A percentile compares a stretch with the other conserved stretches of the same genome.
Conservation (phyloP, 2,888 invertebrate species). For the Pecten maximus region DNA sequence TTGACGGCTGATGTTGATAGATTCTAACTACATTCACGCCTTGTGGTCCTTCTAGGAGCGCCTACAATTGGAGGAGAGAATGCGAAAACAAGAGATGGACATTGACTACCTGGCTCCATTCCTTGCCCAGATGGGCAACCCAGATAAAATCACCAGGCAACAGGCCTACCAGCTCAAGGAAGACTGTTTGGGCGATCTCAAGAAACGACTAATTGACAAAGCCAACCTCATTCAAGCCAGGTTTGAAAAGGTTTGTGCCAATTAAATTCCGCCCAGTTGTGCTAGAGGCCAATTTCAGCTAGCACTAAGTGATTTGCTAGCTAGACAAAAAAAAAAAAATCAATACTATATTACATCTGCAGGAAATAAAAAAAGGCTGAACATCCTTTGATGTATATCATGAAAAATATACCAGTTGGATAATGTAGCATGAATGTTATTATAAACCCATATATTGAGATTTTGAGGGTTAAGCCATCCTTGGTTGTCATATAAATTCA, state of each 20-base stretch:
- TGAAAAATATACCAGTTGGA: neutral
- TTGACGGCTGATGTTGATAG: slow-evolving; percentile 6
- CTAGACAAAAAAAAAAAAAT: slow-evolving; percentile 19
- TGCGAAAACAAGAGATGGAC: slow-evolving; percentile 82
- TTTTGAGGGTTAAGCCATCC: neutral
- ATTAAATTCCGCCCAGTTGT: neutral
- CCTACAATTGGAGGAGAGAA: slow-evolving; percentile 78
- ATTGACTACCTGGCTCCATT: slow-evolving; percentile 83
- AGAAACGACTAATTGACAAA: slow-evolving; percentile 82
- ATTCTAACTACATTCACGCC: slow-evolving; percentile 12
- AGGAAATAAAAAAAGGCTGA: neutral
- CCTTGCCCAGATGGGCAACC: slow-evolving; percentile 81
- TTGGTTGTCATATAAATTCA: neutral
- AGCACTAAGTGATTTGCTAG: neutral
- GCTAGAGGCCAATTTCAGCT: neutral
- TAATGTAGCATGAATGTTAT: neutral
- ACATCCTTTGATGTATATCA: neutral
- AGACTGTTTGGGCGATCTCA: slow-evolving; percentile 81
- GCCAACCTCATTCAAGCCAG: slow-evolving; percentile 83
- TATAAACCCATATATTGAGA: neutral
- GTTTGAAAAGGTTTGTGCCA: slow-evolving; percentile 80
- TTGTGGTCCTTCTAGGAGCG: slow-evolving; percentile 71
- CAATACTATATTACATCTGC: slow-evolving; percentile 5
- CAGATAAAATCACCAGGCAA: slow-evolving; percentile 76
- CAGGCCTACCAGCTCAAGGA: slow-evolving; percentile 81